Evolutionary conservation across 2,113 vertebrate species (phyloP), one percentile per base, ranked within the genome.

Genomic region (Neopipo cinnamomea): DNA sequence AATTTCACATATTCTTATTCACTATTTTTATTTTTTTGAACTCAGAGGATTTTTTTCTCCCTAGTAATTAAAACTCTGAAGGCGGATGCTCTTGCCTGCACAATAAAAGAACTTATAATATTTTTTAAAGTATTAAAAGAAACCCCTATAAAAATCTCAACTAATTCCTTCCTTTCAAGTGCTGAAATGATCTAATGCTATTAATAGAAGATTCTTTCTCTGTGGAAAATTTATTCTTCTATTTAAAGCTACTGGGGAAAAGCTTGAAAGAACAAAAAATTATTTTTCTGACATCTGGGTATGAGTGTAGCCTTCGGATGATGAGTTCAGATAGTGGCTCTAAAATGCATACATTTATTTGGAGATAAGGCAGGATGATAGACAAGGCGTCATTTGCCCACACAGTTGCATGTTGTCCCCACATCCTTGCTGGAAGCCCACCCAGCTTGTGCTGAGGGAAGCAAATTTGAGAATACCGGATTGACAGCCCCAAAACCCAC

Each of bases 151-250:
- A 81, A 88, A 96, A 46, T 71, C 84, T 92, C 87, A 70, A 66
- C 59, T 90, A 93, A 94, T 96, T 96, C 95, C 76, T 95, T 95
- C 91, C 71, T 97, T 97, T 96, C 89, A 93, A 95, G 78, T 59
- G 55, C 77, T 92, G 87, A 91, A 94, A 95, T 91, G 70, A 94
- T 96, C 80, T 91, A 88, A 79, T 89, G 89, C 74, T 97, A 97
- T 96, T 96, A 96, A 96, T 95, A 95, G 95, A 87, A 76, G 42
- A 72, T 25, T 83, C 44, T 92, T 83, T 87, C 89, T 88, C 79
- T 25, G 58, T 85, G 86, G 92, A 91, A 95, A 96, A 94, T 72
- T 37, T 81, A 89, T 94, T 95, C 85, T 95, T 97, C 93, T 94
- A 95, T 94, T 91, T 90, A 95, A 95, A 94, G 81, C 76, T 95